phyloP scores from a whole-genome alignment of 2,888 invertebrate genomes.

The Augochlorella aurata region DNA sequence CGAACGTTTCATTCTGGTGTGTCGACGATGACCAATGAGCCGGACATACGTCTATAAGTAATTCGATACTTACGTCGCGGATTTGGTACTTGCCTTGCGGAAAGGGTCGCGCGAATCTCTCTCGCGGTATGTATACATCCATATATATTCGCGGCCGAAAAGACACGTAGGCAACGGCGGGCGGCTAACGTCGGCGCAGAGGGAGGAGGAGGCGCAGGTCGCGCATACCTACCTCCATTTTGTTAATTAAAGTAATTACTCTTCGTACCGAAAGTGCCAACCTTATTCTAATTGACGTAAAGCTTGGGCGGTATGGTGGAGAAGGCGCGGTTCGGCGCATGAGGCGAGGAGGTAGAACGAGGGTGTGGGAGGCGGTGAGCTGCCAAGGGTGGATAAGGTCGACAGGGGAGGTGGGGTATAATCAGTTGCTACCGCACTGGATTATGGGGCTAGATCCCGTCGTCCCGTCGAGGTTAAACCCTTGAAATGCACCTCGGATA shows the following conservation, averaged over 20 bases:
- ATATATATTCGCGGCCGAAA: constrained; percentile 37
- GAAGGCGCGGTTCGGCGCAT: constrained; percentile 65
- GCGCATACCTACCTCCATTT: constrained; percentile 81
- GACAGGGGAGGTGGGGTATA: constrained; percentile 75
- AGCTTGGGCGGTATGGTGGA: constrained; percentile 76
- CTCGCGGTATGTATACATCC: constrained; percentile 80
- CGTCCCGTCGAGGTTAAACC: constrained; percentile 76
- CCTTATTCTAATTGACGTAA: constrained; percentile 83
- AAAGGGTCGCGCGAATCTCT: constrained; percentile 81
- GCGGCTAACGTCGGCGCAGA: constrained; percentile 60
- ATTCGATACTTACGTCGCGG: constrained; percentile 55
- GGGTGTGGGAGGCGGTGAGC: constrained; percentile 54
- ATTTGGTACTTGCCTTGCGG: constrained; percentile 75
- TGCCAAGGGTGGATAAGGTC: constrained; percentile 76
- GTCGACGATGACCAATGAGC: constrained; percentile 19
- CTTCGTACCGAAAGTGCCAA: constrained; percentile 83
- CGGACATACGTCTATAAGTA: constrained; percentile 48
- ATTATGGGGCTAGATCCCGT: constrained; percentile 78
- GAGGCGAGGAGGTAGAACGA: constrained; percentile 60
- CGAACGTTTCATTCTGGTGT: not conserved
- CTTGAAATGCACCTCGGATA: constrained; percentile 74
- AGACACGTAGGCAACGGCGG: constrained; percentile 79
- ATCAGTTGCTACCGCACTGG: constrained; percentile 82
- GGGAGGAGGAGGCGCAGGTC: constrained; percentile 56
- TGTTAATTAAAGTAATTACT: constrained; percentile 84